Evolutionary conservation across 2,797 vertebrate species (phyloP).

Genomic region (Spheniscus humboldti): DNA sequence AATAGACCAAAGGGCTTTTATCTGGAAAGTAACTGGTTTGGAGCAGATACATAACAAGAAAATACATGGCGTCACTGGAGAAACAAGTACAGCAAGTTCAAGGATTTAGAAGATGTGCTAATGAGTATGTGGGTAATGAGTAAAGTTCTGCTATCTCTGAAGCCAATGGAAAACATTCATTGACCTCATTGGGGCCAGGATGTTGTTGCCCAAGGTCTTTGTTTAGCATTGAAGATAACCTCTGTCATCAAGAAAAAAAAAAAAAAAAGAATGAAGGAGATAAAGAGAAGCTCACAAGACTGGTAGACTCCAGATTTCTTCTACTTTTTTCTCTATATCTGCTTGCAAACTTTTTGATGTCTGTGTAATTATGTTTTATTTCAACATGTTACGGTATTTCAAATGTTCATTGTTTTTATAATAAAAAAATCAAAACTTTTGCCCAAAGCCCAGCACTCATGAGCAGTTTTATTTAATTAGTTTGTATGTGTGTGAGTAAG

Average conservation of each 20-base stretch:
- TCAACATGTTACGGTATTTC: conserved; percentile 2
- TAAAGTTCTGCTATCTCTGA: conserved; percentile 20
- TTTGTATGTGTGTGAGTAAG: not conserved
- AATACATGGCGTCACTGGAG: not conserved
- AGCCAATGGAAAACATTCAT: conserved; percentile 12
- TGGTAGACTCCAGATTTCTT: not conserved
- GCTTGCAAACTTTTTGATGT: conserved; percentile 16
- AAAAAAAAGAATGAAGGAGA: not conserved
- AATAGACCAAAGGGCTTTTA: not conserved
- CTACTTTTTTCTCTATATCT: not conserved
- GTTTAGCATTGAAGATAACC: conserved; percentile 8
- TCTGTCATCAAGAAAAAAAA: not conserved
- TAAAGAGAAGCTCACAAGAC: not conserved
- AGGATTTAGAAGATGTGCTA: not conserved
- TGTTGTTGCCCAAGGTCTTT: conserved; percentile 20
- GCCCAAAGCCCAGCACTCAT: not conserved
- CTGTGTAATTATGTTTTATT: conserved; percentile 18
- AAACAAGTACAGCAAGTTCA: conserved; percentile 41
- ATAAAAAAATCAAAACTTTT: conserved; percentile 21
- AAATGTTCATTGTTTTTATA: conserved; percentile 10
- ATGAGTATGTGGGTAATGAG: conserved; percentile 18
- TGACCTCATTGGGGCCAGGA: not conserved
- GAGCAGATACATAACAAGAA: not conserved
- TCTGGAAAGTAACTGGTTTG: not conserved
- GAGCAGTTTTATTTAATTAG: not conserved